Conservation (phyloP, 2,888 invertebrate genomes). For the Andrena fulva region DNA sequence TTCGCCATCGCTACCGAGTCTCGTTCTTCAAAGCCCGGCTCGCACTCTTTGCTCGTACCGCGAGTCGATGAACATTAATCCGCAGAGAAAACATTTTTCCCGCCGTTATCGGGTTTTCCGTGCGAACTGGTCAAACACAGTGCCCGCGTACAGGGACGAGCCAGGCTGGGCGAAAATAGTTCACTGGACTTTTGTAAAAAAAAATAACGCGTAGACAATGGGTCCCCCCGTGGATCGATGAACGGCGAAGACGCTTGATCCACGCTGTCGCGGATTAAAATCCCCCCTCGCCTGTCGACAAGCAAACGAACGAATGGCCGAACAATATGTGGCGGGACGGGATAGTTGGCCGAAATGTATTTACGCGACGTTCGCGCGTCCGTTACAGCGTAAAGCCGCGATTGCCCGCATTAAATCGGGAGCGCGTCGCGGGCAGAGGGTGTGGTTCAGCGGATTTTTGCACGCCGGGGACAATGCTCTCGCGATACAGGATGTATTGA, state of each 20-base stretch:
- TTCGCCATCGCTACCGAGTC: slow-evolving; percentile 21
- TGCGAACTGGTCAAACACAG: slow-evolving; percentile 42
- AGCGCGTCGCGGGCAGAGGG: too few relatives aligned
- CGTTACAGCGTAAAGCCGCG: slow-evolving; percentile 16
- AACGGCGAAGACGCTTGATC: slow-evolving; percentile 12
- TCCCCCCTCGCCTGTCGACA: not conserved
- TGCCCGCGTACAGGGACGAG: not conserved
- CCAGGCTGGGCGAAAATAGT: slow-evolving; percentile 19
- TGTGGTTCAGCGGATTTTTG: not conserved
- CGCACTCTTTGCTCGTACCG: not conserved
- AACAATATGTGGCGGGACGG: not conserved
- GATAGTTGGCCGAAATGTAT: slow-evolving; percentile 24
- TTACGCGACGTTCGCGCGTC: slow-evolving; percentile 3
- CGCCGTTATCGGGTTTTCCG: slow-evolving; percentile 45
- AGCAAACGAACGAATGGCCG: not conserved
- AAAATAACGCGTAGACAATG: slow-evolving; percentile 8
- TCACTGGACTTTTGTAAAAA: not conserved
- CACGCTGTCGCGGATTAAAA: slow-evolving; percentile 16
- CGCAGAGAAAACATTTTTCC: slow-evolving; percentile 48
- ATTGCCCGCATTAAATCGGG: slow-evolving; percentile 33
- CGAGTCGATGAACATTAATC: slow-evolving; percentile 47
- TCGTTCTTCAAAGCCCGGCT: slow-evolving; percentile 29
- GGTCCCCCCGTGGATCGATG: not conserved
- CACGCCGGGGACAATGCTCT: not conserved
- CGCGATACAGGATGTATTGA: slow-evolving; percentile 8